Conservation (phyloP, 2,113 vertebrate species). For the Nothoprocta perdicaria region DNA sequence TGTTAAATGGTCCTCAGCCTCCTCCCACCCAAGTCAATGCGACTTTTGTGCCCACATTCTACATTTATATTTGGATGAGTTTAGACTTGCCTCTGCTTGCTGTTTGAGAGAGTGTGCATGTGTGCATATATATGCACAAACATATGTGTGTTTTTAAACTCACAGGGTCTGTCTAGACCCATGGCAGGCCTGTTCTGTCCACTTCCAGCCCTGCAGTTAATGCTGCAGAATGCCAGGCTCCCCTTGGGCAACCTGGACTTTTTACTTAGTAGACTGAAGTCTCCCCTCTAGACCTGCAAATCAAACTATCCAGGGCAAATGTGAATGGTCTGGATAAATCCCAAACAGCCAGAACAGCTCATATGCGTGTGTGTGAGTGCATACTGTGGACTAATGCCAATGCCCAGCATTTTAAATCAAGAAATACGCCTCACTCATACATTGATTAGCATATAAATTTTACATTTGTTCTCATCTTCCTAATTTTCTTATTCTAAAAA, state of each 20-base stretch:
- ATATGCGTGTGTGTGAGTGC: accelerated
- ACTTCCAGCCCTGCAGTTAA: not conserved
- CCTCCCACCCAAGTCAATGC: not conserved
- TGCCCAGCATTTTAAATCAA: not conserved
- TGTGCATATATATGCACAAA: not conserved
- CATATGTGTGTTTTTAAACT: not conserved
- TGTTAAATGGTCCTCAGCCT: not conserved
- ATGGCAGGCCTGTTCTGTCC: not conserved
- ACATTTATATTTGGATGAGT: not conserved
- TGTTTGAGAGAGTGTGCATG: accelerated
- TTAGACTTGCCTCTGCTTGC: not conserved
- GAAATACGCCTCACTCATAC: not conserved
- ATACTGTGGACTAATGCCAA: not conserved
- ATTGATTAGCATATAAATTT: not conserved
- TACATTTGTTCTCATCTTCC: not conserved
- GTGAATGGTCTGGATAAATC: not conserved
- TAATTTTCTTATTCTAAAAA: not conserved
- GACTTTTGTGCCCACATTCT: not conserved
- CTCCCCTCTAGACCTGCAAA: not conserved
- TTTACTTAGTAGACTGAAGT: not conserved
- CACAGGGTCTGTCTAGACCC: not conserved
- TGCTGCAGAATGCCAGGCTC: accelerated
- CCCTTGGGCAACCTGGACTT: not conserved
- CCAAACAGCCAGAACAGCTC: accelerated
- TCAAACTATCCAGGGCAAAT: not conserved